phyloP scores from a whole-genome alignment of 92 coral and sea anemone species.

The Palythoa caribaeorum region DNA sequence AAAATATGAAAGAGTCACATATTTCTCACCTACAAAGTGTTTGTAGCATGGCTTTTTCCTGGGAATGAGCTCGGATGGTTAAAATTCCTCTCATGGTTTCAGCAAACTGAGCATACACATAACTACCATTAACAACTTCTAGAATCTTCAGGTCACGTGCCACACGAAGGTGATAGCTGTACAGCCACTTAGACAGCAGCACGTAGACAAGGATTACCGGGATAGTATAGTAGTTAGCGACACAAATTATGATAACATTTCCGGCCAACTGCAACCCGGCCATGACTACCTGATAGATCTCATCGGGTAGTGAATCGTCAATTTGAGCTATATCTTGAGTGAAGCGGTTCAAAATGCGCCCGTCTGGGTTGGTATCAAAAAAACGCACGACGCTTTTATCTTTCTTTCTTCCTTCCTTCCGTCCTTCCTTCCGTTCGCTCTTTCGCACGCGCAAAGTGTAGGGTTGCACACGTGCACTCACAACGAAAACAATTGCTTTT shows the following conservation, averaged over 20 bases:
- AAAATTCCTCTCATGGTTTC: conserved; percentile 26
- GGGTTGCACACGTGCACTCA: not conserved
- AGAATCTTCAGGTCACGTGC: conserved; percentile 38
- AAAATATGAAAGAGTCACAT: not conserved
- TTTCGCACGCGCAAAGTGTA: not conserved
- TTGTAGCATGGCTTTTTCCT: not conserved
- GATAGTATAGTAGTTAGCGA: conserved; percentile 3
- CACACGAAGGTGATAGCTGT: conserved; percentile 17
- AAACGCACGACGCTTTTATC: conserved; percentile 1
- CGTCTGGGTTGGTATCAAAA: conserved; percentile 32
- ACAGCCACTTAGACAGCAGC: conserved; percentile 1
- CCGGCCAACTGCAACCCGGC: conserved; percentile 7
- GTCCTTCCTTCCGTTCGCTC: too few species aligned
- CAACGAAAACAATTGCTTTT: not conserved
- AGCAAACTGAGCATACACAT: conserved; percentile 24
- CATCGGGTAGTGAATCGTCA: conserved; percentile 23
- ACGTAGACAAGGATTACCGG: conserved; percentile 14
- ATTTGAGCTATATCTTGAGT: conserved; percentile 38
- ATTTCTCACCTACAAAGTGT: conserved; percentile 8
- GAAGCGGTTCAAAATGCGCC: conserved; percentile 19
- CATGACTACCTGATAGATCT: conserved; percentile 11
- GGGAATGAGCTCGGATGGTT: conserved; percentile 31
- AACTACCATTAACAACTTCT: conserved; percentile 8
- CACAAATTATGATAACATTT: conserved; percentile 5
- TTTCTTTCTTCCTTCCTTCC: too few species aligned